phyloP scores from a whole-genome alignment of 2,113 vertebrate species.

The Indicator maculatus region DNA sequence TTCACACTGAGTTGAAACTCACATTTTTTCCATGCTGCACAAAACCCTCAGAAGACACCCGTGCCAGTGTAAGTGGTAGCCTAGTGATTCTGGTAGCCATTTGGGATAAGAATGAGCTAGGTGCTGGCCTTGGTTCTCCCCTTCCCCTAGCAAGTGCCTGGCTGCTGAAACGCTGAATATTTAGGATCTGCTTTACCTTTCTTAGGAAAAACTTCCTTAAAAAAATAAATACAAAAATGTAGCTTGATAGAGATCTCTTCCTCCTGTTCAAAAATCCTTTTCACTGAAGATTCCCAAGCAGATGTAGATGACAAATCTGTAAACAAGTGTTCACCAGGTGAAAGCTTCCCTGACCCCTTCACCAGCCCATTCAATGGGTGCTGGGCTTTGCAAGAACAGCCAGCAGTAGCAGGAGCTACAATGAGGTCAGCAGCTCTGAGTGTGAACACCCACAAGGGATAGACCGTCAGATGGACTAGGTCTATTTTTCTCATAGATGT shows the following conservation, averaged over 20 bases:
- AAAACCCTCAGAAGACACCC: rapidly evolving
- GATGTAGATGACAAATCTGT: background rate
- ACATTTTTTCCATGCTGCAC: background rate
- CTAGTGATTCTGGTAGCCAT: background rate
- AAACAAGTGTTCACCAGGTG: background rate
- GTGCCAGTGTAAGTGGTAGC: background rate
- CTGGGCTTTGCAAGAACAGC: background rate
- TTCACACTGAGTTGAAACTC: background rate
- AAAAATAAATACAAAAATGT: rapidly evolving
- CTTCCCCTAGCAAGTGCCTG: background rate
- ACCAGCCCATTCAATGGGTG: background rate
- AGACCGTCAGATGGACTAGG: background rate
- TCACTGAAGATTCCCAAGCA: background rate
- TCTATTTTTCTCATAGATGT: background rate
- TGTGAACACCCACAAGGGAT: background rate
- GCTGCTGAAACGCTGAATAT: background rate
- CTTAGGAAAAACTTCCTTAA: background rate
- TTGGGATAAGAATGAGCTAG: background rate
- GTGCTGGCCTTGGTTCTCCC: background rate
- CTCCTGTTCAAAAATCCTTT: background rate
- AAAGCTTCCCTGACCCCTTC: background rate
- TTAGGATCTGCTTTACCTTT: background rate
- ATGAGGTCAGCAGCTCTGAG: background rate
- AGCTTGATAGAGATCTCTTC: background rate
- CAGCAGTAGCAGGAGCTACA: background rate